Evolutionary conservation across 2,888 invertebrate genomes (phyloP), one percentile per base, ranked within the genome.

Genomic region (Peribatodes rhomboidaria): DNA sequence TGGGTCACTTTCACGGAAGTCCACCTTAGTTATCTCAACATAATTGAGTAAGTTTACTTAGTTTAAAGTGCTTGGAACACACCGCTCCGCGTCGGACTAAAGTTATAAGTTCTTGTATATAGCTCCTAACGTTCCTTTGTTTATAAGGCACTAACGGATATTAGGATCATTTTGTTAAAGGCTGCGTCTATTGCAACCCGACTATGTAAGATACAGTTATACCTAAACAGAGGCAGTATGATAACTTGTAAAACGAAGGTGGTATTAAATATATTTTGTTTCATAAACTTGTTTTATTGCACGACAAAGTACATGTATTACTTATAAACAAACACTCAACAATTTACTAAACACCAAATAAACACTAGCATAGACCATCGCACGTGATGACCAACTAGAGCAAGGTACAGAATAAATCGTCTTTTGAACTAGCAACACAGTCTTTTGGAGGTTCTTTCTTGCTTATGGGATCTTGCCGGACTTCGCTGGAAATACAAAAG

Each of bases 201-300:
- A 82, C 80, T 83, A 84, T 83, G 63, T 64, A 64, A 64, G 63
- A 33, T 84, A 81, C 83, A 83, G 82, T 78, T 83, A 83, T 83
- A 81, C 14, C 11, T 77, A 79, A 84, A 78, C 72, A 76, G 84
- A 87, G 60, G 87, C 89, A 79, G 78, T 82, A 76, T 14, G 61
- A 41, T 58, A 80, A 87, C 86, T 87, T 90, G 88, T 88, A 87
- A 84, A 83, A 84, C 31, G 65, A 85, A 86, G 86, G 86, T 88
- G 87, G 88, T 90, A 89, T 87, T 90, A 88, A 90, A 91, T 90
- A 90, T 89, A 89, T 90, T 90, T 91, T 90, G 89, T 90, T 90
- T 90, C 91, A 87, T 78, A 61, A 67, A 57, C 62, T 65, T 76
- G 76, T 78, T 76, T 65, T 37, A 49, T 65, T 65, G 27, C 9